Evolutionary conservation across 2,113 vertebrate species (phyloP).

Genomic region (Oryzias curvinotus): DNA sequence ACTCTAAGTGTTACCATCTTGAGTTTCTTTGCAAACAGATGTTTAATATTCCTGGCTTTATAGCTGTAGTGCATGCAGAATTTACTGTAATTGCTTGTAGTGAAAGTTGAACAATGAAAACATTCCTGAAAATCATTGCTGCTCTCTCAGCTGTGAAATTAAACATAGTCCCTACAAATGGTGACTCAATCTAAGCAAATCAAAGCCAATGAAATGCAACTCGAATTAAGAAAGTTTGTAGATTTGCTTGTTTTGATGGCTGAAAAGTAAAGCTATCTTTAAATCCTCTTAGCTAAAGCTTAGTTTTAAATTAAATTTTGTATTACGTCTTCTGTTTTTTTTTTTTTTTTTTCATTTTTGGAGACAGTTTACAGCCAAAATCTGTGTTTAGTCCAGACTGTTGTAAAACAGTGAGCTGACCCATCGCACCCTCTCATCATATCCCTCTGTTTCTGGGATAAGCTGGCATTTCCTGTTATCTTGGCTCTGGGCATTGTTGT

Average conservation of each 20-base stretch:
- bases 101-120: slow-evolving; percentile 70
- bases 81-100: slow-evolving; percentile 68
- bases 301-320: not conserved
- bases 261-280: no score
- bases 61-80: slow-evolving; percentile 53
- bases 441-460: slow-evolving; percentile 56
- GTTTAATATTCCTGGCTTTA: slow-evolving; percentile 55
- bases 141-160: slow-evolving; percentile 75
- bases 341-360: not conserved
- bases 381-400: slow-evolving; percentile 24
- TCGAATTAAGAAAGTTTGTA: slow-evolving; percentile 66
- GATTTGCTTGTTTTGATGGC: slow-evolving; percentile 34
- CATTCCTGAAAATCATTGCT: slow-evolving; percentile 70
- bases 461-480: slow-evolving; percentile 80
- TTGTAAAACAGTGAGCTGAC: slow-evolving; percentile 46
- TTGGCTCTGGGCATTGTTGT: slow-evolving; percentile 69
- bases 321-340: slow-evolving; percentile 10
- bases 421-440: slow-evolving; percentile 36
- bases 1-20: slow-evolving; percentile 37
- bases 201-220: slow-evolving; percentile 69
- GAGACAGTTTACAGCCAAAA: slow-evolving; percentile 4
- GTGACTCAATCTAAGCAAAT: slow-evolving; percentile 73
- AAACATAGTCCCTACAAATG: slow-evolving; percentile 73
- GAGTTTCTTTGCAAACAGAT: slow-evolving; percentile 54
- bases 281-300: no score